Evolutionary conservation across 2,888 invertebrate genomes (phyloP).

Genomic region (Acrobasis consociella): DNA sequence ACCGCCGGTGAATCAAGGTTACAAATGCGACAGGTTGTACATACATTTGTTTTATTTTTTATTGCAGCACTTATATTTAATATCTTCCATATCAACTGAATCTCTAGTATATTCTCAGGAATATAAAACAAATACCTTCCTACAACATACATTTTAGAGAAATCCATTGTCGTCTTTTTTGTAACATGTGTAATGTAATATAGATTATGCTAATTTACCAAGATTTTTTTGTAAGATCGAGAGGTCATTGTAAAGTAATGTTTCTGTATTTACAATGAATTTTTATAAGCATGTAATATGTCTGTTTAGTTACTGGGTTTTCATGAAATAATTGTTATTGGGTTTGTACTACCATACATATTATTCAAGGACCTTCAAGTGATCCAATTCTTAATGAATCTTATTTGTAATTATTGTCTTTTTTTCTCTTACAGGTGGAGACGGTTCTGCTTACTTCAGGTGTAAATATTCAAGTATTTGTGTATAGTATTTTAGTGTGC

Average conservation of each 20-base stretch:
- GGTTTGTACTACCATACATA: too few relatives aligned
- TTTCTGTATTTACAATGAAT: background rate
- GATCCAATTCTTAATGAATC: background rate
- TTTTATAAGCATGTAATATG: background rate
- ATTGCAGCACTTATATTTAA: constrained; percentile 15
- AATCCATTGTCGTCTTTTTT: too few relatives aligned
- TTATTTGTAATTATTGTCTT: constrained; percentile 15
- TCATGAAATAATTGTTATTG: too few relatives aligned
- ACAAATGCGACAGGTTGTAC: constrained; percentile 71
- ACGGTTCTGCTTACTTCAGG: constrained; percentile 53
- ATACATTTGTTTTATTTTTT: constrained; percentile 28
- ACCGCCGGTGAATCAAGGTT: constrained; percentile 77
- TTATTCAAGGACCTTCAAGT: background rate
- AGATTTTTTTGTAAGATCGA: constrained; percentile 1
- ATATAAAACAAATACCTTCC: too few relatives aligned
- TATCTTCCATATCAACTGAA: too few relatives aligned
- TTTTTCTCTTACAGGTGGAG: constrained; percentile 72
- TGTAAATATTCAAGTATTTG: constrained; percentile 71
- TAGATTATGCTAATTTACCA: background rate
- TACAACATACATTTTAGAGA: too few relatives aligned
- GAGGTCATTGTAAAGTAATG: background rate
- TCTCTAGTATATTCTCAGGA: too few relatives aligned
- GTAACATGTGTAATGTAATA: background rate
- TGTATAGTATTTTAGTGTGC: constrained; percentile 66
- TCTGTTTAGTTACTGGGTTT: too few relatives aligned